Percentiles rank a stretch among this genome's conserved stretches.
These are phyloP conservation scores for Petaurus breviceps DNA, from an alignment of 2,113 vertebrate genomes.

Conservation along the genomic window DNA sequence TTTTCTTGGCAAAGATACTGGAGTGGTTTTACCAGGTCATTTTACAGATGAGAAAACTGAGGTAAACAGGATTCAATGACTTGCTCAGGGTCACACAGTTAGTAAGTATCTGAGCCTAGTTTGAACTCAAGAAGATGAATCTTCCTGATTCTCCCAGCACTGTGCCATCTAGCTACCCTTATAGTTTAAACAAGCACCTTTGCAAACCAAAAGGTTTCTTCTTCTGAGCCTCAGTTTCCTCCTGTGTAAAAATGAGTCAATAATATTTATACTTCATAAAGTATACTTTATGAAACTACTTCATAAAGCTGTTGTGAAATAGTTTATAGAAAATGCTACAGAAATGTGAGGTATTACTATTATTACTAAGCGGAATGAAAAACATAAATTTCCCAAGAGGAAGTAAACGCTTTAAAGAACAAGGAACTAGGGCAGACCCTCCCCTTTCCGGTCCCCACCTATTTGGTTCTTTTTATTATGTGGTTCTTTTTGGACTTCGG, in stretches of 20 bases:
- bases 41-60: not conserved
- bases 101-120: not conserved
- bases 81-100: no score
- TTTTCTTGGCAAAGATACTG: not conserved
- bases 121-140: not conserved
- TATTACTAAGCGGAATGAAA: not conserved
- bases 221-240: conserved; percentile 11
- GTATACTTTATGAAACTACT: not conserved
- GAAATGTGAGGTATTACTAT: not conserved
- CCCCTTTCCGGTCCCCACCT: not conserved
- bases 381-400: not conserved
- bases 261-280: not conserved
- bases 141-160: not conserved
- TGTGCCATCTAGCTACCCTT: not conserved
- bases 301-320: not conserved
- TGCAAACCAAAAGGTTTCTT: not conserved
- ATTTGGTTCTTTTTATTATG: not conserved
- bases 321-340: not conserved
- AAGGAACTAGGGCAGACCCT: not conserved
- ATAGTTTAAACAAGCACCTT: not conserved
- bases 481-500: not conserved
- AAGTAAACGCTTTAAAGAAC: not conserved
- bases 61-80: not conserved
- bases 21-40: not conserved
- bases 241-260: not conserved